These are phyloP conservation scores for Stenolophus ochropezus DNA, from an alignment of 2,888 invertebrate genomes.

Conservation along the genomic window DNA sequence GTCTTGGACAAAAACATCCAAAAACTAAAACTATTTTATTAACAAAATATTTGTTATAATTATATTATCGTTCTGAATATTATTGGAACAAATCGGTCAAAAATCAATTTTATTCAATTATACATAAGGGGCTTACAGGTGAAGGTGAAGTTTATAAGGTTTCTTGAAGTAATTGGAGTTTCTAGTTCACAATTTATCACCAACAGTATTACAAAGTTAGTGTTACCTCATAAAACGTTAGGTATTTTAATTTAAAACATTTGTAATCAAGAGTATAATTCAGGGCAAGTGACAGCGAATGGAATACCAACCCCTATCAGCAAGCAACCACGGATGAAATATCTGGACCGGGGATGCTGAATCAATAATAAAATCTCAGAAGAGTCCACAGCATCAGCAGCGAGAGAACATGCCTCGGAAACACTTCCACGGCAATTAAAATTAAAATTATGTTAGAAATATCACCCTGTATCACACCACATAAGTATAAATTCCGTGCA, in stretches of 20 bases:
- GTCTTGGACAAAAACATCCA: too few species aligned
- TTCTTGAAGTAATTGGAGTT: slow-evolving; percentile 1
- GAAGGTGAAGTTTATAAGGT: background rate
- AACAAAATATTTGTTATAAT: too few species aligned
- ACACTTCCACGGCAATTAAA: background rate
- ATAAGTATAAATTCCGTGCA: background rate
- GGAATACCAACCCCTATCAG: slow-evolving; percentile 8
- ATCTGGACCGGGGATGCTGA: slow-evolving; percentile 53
- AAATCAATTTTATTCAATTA: slow-evolving; percentile 5
- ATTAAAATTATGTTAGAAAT: background rate
- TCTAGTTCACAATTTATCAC: background rate
- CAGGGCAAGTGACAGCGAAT: slow-evolving; percentile 1
- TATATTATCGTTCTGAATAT: background rate
- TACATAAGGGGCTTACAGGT: background rate
- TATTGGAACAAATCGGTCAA: background rate
- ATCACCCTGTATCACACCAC: background rate
- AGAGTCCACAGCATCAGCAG: slow-evolving; percentile 11
- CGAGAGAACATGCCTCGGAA: slow-evolving; percentile 15
- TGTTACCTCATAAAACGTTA: too few species aligned
- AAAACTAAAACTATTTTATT: too few species aligned
- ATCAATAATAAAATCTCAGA: slow-evolving; percentile 49
- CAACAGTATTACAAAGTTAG: background rate
- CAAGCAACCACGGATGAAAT: slow-evolving; percentile 38
- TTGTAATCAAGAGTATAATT: background rate
- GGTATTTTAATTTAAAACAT: background rate